Conservation (phyloP, 2,888 invertebrate species). For the Amblyteles armatorius region DNA sequence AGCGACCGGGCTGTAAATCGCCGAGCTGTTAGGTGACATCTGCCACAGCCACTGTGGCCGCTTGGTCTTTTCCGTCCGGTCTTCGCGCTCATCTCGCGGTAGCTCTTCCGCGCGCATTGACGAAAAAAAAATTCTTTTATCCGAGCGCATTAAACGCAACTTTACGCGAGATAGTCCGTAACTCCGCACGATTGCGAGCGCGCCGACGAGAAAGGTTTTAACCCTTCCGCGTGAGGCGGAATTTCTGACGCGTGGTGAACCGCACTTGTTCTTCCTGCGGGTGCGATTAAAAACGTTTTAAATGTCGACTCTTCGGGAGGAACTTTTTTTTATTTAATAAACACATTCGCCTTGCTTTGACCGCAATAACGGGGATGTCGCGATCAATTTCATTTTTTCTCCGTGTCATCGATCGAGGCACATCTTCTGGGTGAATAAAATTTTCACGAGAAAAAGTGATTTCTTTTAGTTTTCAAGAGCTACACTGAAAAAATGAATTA, state of each 20-base stretch:
- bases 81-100: slow-evolving; percentile 35
- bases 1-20: slow-evolving; percentile 64
- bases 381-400: no score
- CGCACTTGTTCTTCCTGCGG: neutral
- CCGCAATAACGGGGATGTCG: no score
- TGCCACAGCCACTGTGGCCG: slow-evolving; percentile 62
- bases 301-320: neutral
- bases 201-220: slow-evolving; percentile 17
- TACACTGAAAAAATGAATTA: no score
- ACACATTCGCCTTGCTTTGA: neutral
- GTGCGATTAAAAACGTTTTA: neutral
- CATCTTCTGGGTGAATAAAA: no score
- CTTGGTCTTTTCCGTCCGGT: slow-evolving; percentile 11
- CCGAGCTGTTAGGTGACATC: slow-evolving; percentile 65
- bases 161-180: slow-evolving; percentile 45
- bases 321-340: neutral
- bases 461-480: no score
- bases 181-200: neutral
- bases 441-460: no score
- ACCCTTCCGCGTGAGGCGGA: neutral
- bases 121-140: slow-evolving; percentile 47
- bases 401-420: no score
- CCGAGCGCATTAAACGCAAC: slow-evolving; percentile 53
- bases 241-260: neutral
- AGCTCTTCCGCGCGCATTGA: slow-evolving; percentile 37